Base-by-base conservation (phyloP, 64 coral and sea anemone genomes). In the Astreopora myriophthalma region DNA sequence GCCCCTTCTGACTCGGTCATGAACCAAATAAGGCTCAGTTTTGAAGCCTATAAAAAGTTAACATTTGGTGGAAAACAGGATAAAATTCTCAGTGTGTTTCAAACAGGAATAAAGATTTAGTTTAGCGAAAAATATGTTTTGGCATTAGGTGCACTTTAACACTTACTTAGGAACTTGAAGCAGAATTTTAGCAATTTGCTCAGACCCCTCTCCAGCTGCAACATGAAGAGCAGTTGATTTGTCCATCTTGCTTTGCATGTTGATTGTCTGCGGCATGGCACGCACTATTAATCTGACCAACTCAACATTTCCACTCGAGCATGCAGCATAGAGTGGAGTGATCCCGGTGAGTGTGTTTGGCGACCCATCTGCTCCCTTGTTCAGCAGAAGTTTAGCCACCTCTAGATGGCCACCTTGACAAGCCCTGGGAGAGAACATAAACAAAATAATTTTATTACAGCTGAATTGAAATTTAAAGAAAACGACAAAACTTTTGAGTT, bases 251-350 rank as follows among this genome's bases (percentile, higher is more conserved):
- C 82, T 94, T 12, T 86, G 64, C 2, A 77, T 61, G 34, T 99
- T 95, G 19, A 93, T 76, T 29, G 72, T 63, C 8, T 82, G 49
- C 12, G 97, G 97, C 79, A 99, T 91, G n/a, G 55, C 73, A 24
- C 96, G 73, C 3, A 89, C 91, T 40, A 99, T 40, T 1, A 93
- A 34, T 38, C 80, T 93, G 23, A 89, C 91, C 60, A 99, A 67
- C 14, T 99, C 94, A 46, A 88, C 76, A 66, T 99, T 91, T 3
- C 92, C 71, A 20, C 95, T 93, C 25, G 85, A 74, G 11, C 91
- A 94, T 5, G 97, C 86, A 51, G 91, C 97, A 88, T 99, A 96
- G 31, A 99, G 87, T 5, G 97, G 97, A 12, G 97, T 86, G n/a
- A 96, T 96, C 8, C 97, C 97, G 42, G 80, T 99, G 51, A 93